Evolutionary conservation across 2,888 invertebrate genomes (phyloP).

Genomic region (Linnaemya tessellans): DNA sequence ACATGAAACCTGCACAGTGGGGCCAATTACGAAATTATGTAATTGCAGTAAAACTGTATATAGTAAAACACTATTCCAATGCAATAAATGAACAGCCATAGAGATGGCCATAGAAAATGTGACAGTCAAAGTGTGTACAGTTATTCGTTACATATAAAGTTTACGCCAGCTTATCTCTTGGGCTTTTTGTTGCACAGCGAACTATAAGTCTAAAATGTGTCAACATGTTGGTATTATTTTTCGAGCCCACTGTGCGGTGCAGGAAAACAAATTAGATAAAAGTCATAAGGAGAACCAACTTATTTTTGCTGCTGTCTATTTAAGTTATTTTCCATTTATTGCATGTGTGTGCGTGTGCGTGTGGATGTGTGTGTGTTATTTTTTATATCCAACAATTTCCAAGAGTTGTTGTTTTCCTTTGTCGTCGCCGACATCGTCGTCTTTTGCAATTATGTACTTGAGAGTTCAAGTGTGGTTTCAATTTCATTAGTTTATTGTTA

Average conservation of each 20-base stretch:
- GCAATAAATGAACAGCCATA: too few relatives aligned
- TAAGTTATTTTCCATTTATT: slow-evolving; percentile 38
- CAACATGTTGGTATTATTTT: too few relatives aligned
- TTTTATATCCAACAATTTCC: neutral
- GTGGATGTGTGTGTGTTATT: neutral
- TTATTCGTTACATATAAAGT: too few relatives aligned
- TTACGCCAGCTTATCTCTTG: too few relatives aligned
- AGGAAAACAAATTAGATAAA: slow-evolving; percentile 57
- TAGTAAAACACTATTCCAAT: too few relatives aligned
- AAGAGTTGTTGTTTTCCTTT: slow-evolving; percentile 7
- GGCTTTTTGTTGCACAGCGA: too few relatives aligned
- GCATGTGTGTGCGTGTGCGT: neutral
- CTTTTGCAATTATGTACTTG: slow-evolving; percentile 66
- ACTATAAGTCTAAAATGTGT: too few relatives aligned
- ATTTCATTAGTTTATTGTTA: slow-evolving; percentile 69
- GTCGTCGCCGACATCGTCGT: slow-evolving; percentile 21
- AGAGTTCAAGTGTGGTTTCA: slow-evolving; percentile 71
- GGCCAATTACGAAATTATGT: too few relatives aligned
- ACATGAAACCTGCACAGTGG: neutral
- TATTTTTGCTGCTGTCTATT: slow-evolving; percentile 32
- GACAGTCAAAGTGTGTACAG: too few relatives aligned
- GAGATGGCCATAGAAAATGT: too few relatives aligned
- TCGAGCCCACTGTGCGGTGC: neutral
- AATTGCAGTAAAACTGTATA: too few relatives aligned
- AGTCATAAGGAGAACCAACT: slow-evolving; percentile 54